A percentile compares a stretch with the other conserved stretches of the same genome.
Conservation (phyloP, 2,797 vertebrate genomes). For the Triplophysa yarkandensis region DNA sequence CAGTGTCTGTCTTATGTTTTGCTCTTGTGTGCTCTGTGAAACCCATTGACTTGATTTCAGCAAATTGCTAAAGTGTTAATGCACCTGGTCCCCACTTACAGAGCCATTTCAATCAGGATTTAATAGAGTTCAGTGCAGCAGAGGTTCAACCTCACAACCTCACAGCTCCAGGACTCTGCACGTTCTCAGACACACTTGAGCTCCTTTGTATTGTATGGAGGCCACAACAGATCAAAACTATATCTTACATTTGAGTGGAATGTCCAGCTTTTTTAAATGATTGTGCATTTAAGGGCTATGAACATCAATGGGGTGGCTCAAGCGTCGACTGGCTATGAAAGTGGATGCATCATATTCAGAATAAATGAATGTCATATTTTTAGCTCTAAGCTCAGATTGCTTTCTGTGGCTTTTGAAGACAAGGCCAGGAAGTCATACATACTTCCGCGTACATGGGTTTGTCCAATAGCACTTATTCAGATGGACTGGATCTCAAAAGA, state of each 20-base stretch:
- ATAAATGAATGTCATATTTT: not conserved
- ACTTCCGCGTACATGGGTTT: not conserved
- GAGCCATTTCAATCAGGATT: constrained; percentile 62
- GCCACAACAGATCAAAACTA: constrained; percentile 47
- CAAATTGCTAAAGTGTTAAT: constrained; percentile 69
- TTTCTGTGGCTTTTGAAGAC: constrained; percentile 17
- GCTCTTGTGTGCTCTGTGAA: constrained; percentile 41
- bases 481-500: not conserved
- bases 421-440: not conserved
- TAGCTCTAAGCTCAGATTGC: not conserved
- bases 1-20: constrained; percentile 8
- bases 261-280: constrained; percentile 50
- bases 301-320: constrained; percentile 48
- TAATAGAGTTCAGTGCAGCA: constrained; percentile 63
- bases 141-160: constrained; percentile 9
- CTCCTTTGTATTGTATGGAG: constrained; percentile 30
- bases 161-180: constrained; percentile 26
- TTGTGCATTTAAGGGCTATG: constrained; percentile 44
- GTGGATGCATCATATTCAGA: not conserved
- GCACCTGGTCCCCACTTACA: constrained; percentile 76
- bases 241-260: constrained; percentile 39
- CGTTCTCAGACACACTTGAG: constrained; percentile 58
- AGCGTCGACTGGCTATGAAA: constrained; percentile 7
- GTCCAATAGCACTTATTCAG: not conserved
- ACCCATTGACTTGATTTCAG: constrained; percentile 60